Evolutionary conservation across 64 coral and sea anemone genomes (phyloP).

Genomic region (Dendronephthya gigantea): DNA sequence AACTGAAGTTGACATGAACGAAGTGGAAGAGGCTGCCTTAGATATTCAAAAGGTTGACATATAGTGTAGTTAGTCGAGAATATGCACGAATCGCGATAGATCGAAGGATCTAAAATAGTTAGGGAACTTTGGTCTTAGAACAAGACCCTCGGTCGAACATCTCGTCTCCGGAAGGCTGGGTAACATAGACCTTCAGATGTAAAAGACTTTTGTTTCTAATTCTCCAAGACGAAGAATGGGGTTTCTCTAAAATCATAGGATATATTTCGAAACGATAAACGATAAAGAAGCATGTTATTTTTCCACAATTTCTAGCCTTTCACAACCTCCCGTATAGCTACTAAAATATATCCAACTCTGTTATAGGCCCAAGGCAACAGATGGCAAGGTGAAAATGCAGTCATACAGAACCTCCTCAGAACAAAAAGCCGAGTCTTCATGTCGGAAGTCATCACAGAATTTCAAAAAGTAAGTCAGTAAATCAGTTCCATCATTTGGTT

Average conservation of each 20-base stretch:
- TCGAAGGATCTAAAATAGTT: too few relatives aligned
- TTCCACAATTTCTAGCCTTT: too few relatives aligned
- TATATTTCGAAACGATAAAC: too few relatives aligned
- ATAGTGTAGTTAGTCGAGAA: not conserved
- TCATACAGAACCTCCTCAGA: not conserved
- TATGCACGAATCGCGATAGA: too few relatives aligned
- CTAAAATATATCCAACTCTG: too few relatives aligned
- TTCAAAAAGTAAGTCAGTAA: not conserved
- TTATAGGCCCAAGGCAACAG: not conserved
- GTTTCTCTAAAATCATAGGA: not conserved
- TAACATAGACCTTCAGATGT: too few relatives aligned
- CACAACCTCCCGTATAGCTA: not conserved
- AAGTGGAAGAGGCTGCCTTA: not conserved
- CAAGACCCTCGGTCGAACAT: too few relatives aligned
- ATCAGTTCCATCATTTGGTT: too few relatives aligned
- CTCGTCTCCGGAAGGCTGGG: too few relatives aligned
- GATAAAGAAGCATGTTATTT: too few relatives aligned
- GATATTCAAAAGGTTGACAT: not conserved
- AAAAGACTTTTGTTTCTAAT: too few relatives aligned
- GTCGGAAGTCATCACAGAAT: not conserved
- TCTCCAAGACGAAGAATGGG: not conserved
- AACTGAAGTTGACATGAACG: not conserved
- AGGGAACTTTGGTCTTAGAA: too few relatives aligned
- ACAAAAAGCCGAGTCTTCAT: not conserved
- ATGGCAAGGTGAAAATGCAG: not conserved